A percentile compares a stretch with the other conserved stretches of the same genome.
phyloP scores from a whole-genome alignment of 2,797 vertebrate species.

The Falco naumanni region DNA sequence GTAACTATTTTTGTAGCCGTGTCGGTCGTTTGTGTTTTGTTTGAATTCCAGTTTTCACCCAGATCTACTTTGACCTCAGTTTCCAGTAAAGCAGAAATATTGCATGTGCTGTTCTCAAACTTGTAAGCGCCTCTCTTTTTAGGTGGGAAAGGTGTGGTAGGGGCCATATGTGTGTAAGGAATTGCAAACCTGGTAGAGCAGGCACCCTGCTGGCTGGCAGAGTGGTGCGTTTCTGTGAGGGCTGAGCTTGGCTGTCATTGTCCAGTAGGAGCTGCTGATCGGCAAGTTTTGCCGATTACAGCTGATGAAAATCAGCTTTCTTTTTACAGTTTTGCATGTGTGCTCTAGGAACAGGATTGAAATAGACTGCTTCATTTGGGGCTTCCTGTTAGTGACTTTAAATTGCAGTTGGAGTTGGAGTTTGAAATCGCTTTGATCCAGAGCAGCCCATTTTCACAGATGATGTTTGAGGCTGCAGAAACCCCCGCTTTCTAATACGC shows the following conservation, averaged over 20 bases:
- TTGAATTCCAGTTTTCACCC: not conserved
- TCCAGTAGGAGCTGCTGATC: not conserved
- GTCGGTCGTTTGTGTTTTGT: not conserved
- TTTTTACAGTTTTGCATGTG: not conserved
- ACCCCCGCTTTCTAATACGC: no score
- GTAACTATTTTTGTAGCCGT: conserved; percentile 6
- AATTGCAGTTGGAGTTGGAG: no score
- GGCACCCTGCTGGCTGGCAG: not conserved
- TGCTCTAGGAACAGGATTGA: conserved; percentile 11
- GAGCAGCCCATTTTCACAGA: no score
- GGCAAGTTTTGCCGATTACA: not conserved
- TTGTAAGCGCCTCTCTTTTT: not conserved
- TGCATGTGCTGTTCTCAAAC: not conserved
- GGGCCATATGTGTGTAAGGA: fast-evolving
- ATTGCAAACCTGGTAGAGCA: not conserved
- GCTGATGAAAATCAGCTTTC: not conserved
- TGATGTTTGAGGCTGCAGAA: no score
- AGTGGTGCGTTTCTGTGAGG: not conserved
- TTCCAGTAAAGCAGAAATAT: not conserved
- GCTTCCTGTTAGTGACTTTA: not conserved
- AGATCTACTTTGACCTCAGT: not conserved
- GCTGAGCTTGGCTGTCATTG: not conserved
- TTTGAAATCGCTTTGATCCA: no score
- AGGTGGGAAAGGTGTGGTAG: fast-evolving
- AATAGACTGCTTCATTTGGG: not conserved